Conservation (phyloP, 2,797 vertebrate genomes). For the Hydrophis major region DNA sequence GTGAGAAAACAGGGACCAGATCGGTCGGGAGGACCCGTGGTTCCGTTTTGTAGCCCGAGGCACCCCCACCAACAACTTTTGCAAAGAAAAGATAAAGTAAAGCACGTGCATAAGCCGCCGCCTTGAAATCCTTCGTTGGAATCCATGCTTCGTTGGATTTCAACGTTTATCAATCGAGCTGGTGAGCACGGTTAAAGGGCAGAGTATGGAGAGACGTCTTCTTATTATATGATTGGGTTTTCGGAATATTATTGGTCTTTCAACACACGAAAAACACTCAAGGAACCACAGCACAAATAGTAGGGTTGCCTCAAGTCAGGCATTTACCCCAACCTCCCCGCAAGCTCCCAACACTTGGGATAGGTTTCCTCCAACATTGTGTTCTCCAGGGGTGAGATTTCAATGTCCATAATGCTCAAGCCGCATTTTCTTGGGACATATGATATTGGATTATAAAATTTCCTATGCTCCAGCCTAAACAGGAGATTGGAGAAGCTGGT, state of each 20-base stretch:
- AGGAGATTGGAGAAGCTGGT: background rate
- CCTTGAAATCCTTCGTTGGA: background rate
- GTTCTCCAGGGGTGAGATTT: background rate
- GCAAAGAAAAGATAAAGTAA: background rate
- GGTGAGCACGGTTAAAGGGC: background rate
- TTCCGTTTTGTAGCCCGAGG: background rate
- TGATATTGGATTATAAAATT: background rate
- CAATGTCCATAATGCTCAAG: background rate
- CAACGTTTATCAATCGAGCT: background rate
- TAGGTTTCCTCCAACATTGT: background rate
- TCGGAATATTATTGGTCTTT: background rate
- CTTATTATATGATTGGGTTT: background rate
- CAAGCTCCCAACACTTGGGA: background rate
- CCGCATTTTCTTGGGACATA: background rate
- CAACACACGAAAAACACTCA: background rate
- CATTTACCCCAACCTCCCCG: background rate
- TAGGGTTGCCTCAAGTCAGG: background rate
- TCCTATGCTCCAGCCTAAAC: background rate
- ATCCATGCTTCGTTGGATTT: background rate
- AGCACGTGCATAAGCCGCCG: background rate
- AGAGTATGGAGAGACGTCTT: background rate
- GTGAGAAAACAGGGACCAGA: background rate
- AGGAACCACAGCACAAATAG: background rate
- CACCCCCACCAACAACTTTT: background rate
- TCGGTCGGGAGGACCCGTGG: background rate